These are phyloP conservation scores for Tridacna crocea DNA, from an alignment of 2,888 invertebrate species.

Conservation along the genomic window DNA sequence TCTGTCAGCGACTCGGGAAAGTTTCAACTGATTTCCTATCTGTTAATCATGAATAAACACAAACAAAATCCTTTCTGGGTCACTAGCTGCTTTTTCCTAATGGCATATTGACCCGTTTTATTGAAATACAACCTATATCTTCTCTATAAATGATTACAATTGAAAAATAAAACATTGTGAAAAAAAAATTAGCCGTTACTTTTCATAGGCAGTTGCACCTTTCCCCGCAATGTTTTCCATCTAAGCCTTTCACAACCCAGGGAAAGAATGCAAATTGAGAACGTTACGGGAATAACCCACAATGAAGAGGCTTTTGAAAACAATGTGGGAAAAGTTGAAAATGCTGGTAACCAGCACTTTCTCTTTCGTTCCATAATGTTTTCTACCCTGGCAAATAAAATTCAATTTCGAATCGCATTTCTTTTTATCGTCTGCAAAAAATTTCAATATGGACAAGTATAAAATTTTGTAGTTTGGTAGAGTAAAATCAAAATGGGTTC, in stretches of 20 bases:
- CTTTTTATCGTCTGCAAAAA: not conserved
- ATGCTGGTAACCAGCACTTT: not conserved
- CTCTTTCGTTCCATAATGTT: not conserved
- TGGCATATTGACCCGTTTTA: too few relatives aligned
- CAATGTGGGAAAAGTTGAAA: too few relatives aligned
- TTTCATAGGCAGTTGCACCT: not conserved
- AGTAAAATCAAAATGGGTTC: not conserved
- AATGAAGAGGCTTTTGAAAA: too few relatives aligned
- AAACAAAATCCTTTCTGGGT: too few relatives aligned
- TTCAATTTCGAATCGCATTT: not conserved
- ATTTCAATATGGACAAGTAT: not conserved
- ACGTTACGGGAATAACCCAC: too few relatives aligned
- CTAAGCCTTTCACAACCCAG: not conserved
- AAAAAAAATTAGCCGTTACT: not conserved
- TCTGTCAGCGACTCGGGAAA: too few relatives aligned
- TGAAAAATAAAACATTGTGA: not conserved
- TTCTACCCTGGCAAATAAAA: not conserved
- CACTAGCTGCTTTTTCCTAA: too few relatives aligned
- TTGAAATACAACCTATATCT: too few relatives aligned
- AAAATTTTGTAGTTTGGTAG: not conserved
- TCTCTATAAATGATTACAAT: too few relatives aligned
- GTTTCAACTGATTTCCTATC: too few relatives aligned
- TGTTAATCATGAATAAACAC: too few relatives aligned
- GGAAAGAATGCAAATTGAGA: not conserved
- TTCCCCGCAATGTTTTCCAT: not conserved